Percentiles rank a stretch among this genome's conserved stretches.
Conservation (phyloP, 2,888 invertebrate genomes). For the Hanleya hanleyi region DNA sequence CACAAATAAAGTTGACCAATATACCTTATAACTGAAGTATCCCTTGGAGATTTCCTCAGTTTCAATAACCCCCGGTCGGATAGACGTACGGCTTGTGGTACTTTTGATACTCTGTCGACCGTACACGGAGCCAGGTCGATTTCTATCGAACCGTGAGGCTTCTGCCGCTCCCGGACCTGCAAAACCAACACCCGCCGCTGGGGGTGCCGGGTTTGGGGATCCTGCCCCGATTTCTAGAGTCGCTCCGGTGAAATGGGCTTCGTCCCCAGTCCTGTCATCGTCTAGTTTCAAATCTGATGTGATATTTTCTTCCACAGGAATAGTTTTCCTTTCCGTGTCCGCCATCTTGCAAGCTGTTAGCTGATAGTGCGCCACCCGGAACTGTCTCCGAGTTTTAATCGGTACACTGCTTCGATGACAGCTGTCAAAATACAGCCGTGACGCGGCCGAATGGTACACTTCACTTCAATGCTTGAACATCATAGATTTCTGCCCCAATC, state of each 20-base stretch:
- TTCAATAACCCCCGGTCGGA: slow-evolving; percentile 48
- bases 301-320: slow-evolving; percentile 10
- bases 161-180: neutral
- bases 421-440: too few relatives aligned
- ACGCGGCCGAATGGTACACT: too few relatives aligned
- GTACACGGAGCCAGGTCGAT: slow-evolving; percentile 57
- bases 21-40: slow-evolving; percentile 61
- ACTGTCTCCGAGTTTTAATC: too few relatives aligned
- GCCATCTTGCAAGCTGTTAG: slow-evolving; percentile 37
- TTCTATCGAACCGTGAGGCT: slow-evolving; percentile 17
- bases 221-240: slow-evolving; percentile 52
- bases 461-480: too few relatives aligned
- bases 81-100: slow-evolving; percentile 54
- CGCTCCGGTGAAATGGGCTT: slow-evolving; percentile 53
- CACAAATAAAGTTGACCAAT: too few relatives aligned
- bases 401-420: too few relatives aligned
- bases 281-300: slow-evolving; percentile 43
- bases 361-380: slow-evolving; percentile 27
- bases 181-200: neutral
- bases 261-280: slow-evolving; percentile 51
- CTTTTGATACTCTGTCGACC: slow-evolving; percentile 54
- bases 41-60: slow-evolving; percentile 35
- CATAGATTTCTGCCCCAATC: too few relatives aligned
- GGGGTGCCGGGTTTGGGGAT: neutral
- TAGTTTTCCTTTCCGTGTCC: slow-evolving; percentile 19